Conservation (phyloP, 2,797 vertebrate species). For the Megaceryle alcyon region DNA sequence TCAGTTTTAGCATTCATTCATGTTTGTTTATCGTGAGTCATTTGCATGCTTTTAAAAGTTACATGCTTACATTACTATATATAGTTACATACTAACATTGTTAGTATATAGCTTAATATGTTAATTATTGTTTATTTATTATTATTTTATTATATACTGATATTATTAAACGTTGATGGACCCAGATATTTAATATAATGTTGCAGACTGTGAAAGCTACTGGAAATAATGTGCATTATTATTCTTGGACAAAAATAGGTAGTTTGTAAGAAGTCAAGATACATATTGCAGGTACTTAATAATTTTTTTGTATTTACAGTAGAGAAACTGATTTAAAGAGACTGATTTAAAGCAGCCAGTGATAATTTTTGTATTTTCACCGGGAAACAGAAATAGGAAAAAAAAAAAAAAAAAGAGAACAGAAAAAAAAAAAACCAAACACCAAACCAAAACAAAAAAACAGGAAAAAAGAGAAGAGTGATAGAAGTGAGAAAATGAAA, state of each 20-base stretch:
- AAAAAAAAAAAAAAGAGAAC: no score
- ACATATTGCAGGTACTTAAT: background rate
- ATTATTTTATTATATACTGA: background rate
- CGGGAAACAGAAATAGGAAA: no score
- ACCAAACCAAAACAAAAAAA: no score
- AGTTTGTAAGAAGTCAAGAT: background rate
- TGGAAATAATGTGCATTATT: background rate
- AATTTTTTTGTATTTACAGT: background rate
- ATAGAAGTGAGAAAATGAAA: no score
- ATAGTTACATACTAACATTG: background rate
- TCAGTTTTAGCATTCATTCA: background rate
- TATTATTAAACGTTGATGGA: background rate
- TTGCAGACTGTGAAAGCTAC: background rate
- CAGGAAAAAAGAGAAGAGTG: fast-evolving
- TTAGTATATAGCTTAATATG: background rate
- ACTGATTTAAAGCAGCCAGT: background rate
- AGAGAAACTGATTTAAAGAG: background rate
- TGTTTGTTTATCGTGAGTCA: background rate
- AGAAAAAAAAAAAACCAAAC: no score
- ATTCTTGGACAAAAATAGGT: background rate
- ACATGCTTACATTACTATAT: background rate
- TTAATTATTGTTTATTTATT: no score
- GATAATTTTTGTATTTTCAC: background rate
- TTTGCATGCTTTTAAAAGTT: background rate
- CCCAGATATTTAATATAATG: background rate